These are phyloP conservation scores for Natator depressus DNA, from an alignment of 2,113 vertebrate genomes.

Conservation along the genomic window DNA sequence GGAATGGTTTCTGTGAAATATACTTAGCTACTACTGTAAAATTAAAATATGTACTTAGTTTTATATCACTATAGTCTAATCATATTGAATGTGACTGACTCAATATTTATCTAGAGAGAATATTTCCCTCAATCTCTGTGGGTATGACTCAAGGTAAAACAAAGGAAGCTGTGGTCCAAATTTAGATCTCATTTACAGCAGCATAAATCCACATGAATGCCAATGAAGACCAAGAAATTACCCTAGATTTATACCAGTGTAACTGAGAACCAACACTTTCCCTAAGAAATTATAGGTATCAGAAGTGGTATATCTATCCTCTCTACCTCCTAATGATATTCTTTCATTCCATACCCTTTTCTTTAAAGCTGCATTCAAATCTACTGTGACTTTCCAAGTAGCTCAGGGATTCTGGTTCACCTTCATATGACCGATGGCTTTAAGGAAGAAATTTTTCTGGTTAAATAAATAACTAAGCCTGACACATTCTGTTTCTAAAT, in stretches of 20 bases:
- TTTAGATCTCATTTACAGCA: neutral
- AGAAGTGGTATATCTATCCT: accelerated
- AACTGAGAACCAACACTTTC: neutral
- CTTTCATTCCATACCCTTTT: too few species aligned
- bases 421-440: neutral
- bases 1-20: neutral
- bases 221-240: neutral
- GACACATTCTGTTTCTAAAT: neutral
- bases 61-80: accelerated
- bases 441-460: neutral
- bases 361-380: neutral
- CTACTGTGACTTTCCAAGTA: neutral
- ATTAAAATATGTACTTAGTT: neutral
- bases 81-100: neutral
- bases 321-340: neutral
- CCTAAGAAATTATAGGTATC: accelerated
- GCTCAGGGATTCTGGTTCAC: neutral
- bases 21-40: neutral
- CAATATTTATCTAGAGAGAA: neutral
- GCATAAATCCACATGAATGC: neutral
- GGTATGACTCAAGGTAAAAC: accelerated
- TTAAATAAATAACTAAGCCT: neutral
- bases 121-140: neutral
- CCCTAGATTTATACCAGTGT: neutral
- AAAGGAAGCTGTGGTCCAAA: neutral